phyloP scores from a whole-genome alignment of 2,113 vertebrate species.

The Pipa parva region DNA sequence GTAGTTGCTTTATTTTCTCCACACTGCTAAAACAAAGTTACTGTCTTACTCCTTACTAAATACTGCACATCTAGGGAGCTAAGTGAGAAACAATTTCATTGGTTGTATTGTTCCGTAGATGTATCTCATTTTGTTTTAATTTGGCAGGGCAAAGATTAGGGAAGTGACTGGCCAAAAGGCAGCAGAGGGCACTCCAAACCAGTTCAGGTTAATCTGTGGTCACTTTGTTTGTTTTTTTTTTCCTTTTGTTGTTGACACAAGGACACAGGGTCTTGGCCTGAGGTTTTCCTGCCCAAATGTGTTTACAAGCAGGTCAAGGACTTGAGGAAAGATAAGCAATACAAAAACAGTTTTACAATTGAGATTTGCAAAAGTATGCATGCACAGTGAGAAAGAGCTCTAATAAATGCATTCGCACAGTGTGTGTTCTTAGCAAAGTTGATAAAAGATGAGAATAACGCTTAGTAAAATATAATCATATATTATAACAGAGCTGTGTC shows the following conservation, averaged over 20 bases:
- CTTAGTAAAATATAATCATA: too few relatives aligned
- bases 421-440: background rate
- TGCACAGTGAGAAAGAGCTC: background rate
- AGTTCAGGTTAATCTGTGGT: conserved; percentile 85
- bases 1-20: too few relatives aligned
- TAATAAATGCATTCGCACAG: background rate
- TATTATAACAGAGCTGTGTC: too few relatives aligned
- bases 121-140: conserved; percentile 47
- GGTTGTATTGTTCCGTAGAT: background rate
- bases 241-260: conserved; percentile 74
- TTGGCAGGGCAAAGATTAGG: conserved; percentile 71
- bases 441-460: background rate
- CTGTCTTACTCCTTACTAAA: too few relatives aligned
- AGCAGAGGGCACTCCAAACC: conserved; percentile 92
- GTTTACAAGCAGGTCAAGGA: conserved; percentile 98
- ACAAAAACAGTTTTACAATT: conserved; percentile 83
- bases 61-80: too few relatives aligned
- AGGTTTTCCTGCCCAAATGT: conserved; percentile 83
- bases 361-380: conserved; percentile 49
- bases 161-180: conserved; percentile 76
- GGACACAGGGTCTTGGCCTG: conserved; percentile 74
- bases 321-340: conserved; percentile 92
- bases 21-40: too few relatives aligned
- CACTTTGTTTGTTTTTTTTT: conserved; percentile 80
- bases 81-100: conserved; percentile 33